These are phyloP conservation scores for Cochlearius cochlearius DNA, from an alignment of 2,113 vertebrate genomes.

Conservation along the genomic window DNA sequence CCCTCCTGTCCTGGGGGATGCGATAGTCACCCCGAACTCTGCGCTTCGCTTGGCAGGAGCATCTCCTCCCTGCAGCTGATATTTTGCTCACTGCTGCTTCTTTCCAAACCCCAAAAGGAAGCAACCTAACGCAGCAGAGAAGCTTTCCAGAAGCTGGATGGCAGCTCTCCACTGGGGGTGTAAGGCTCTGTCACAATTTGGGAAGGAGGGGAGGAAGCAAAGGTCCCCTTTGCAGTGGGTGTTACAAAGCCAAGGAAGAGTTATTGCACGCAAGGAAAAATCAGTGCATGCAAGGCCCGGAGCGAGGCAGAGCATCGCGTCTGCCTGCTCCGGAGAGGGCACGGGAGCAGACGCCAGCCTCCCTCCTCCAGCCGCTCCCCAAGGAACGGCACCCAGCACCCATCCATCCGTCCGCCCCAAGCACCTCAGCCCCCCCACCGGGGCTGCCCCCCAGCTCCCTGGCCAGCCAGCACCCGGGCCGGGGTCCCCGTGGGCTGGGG, in stretches of 20 bases:
- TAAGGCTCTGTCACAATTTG: not conserved
- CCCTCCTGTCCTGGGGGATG: not conserved
- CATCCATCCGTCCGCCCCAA: not conserved
- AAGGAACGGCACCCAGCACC: not conserved
- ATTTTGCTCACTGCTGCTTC: not conserved
- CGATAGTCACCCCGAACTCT: rapidly evolving
- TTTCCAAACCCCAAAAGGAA: not conserved
- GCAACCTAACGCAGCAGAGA: no score
- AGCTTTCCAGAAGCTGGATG: not conserved
- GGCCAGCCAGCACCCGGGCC: no score
- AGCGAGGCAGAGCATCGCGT: rapidly evolving
- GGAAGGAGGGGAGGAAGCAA: not conserved
- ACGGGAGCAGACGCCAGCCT: rapidly evolving
- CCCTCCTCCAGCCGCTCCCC: not conserved
- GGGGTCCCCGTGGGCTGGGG: not conserved
- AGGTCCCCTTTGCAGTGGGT: not conserved
- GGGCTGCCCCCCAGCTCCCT: not conserved
- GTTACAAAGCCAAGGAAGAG: not conserved
- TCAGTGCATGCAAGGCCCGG: not conserved
- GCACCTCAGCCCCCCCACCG: not conserved
- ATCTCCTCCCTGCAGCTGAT: not conserved
- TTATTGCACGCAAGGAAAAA: not conserved
- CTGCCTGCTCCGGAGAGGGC: not conserved
- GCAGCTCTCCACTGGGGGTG: not conserved
- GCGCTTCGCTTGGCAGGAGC: not conserved